Evolutionary conservation across 2,888 invertebrate genomes (phyloP).

Genomic region (Apotomis betuletana): DNA sequence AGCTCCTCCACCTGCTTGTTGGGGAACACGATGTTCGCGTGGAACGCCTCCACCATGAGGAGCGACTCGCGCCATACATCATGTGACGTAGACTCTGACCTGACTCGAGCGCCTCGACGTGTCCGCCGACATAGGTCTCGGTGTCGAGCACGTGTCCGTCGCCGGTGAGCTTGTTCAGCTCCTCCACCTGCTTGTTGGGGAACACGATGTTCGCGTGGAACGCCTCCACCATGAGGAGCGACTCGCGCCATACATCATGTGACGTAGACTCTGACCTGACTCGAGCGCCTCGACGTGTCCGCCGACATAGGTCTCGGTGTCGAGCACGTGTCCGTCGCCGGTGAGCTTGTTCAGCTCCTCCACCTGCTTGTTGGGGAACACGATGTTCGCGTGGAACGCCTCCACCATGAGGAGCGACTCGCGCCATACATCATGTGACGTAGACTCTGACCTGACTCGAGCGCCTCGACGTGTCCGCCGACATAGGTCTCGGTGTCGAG

Average conservation of each 20-base stretch:
- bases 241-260: too few relatives aligned
- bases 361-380: conserved; percentile 98
- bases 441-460: conserved; percentile 92
- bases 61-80: conserved; percentile 98
- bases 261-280: conserved; percentile 87
- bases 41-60: conserved; percentile 98
- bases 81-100: too few relatives aligned
- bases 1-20: conserved; percentile 95
- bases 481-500: conserved; percentile 99
- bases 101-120: conserved; percentile 99
- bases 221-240: conserved; percentile 98
- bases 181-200: conserved; percentile 96
- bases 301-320: conserved; percentile 99
- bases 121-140: conserved; percentile 99
- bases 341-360: conserved; percentile 94
- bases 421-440: too few relatives aligned
- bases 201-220: conserved; percentile 98
- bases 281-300: conserved; percentile 99
- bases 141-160: conserved; percentile 97
- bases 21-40: conserved; percentile 98
- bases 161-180: conserved; percentile 92
- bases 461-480: conserved; percentile 99
- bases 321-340: conserved; percentile 95
- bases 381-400: conserved; percentile 97
- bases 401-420: conserved; percentile 99